These are phyloP conservation scores for Tipula confusa DNA, from an alignment of 2,888 invertebrate species.

Conservation along the genomic window DNA sequence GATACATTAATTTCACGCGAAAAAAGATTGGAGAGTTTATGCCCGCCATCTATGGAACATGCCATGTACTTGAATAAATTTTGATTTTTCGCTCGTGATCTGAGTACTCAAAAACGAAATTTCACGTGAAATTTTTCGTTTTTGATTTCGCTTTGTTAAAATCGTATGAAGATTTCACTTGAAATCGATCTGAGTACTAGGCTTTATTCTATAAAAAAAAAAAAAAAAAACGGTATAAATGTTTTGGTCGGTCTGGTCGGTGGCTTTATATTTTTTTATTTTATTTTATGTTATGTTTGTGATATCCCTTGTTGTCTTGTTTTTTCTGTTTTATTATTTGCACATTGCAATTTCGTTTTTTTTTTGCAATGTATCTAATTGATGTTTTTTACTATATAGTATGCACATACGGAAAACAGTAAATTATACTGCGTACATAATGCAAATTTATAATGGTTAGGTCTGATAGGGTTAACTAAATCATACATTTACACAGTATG, in stretches of 20 bases:
- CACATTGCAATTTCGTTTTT: neutral
- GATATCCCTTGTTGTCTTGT: neutral
- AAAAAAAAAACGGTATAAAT: constrained; percentile 3
- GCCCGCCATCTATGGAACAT: too few relatives aligned
- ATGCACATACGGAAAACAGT: neutral
- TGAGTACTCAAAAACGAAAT: too few relatives aligned
- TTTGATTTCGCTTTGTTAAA: too few relatives aligned
- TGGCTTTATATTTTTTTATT: neutral
- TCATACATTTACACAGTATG: neutral
- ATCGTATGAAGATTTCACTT: too few relatives aligned
- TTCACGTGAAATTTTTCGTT: too few relatives aligned
- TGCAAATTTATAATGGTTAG: neutral
- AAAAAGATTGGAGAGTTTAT: too few relatives aligned
- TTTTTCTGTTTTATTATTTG: too few relatives aligned
- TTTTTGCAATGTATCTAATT: neutral
- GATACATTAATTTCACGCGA: too few relatives aligned
- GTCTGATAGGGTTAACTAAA: neutral
- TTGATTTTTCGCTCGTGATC: too few relatives aligned
- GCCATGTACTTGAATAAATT: too few relatives aligned
- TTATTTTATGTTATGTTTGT: neutral
- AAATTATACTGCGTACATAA: neutral
- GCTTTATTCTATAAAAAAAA: constrained; percentile 12
- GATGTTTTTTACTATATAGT: neutral
- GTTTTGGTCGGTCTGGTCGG: constrained; percentile 20
- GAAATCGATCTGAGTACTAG: too few relatives aligned